Percentiles rank a stretch among this genome's conserved stretches.
Conservation (phyloP, 1,140 invertebrate genomes). For the Pectinophora gossypiella region DNA sequence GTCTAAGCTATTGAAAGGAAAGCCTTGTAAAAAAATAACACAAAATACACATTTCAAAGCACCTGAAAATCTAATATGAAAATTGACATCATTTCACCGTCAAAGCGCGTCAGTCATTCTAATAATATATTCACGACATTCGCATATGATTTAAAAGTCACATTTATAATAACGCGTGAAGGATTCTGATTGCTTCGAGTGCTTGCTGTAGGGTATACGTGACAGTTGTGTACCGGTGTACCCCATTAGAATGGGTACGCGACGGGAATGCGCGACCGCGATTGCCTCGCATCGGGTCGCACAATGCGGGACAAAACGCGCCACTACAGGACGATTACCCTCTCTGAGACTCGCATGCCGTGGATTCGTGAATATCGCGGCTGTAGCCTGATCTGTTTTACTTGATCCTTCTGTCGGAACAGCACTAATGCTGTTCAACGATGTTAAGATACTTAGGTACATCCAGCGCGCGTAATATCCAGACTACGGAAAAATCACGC, state of each 20-base stretch:
- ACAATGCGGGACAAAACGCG: conserved; percentile 52
- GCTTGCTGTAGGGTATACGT: conserved; percentile 24
- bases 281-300: conserved; percentile 33
- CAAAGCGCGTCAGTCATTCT: neutral
- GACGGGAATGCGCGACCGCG: conserved; percentile 39
- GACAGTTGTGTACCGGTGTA: conserved; percentile 22
- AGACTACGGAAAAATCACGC: too few relatives aligned
- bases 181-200: conserved; percentile 37
- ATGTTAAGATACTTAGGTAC: too few relatives aligned
- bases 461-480: too few relatives aligned
- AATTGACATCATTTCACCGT: neutral
- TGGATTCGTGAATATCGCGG: conserved; percentile 14
- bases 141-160: conserved; percentile 30
- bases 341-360: conserved; percentile 36
- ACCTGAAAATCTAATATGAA: neutral
- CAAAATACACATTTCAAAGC: too few relatives aligned
- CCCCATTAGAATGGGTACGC: conserved; percentile 55
- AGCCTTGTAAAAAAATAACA: too few relatives aligned
- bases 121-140: conserved; percentile 20
- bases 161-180: conserved; percentile 41
- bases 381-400: neutral
- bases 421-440: too few relatives aligned
- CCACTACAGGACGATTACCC: conserved; percentile 62
- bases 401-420: neutral
- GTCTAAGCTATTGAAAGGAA: too few relatives aligned